Evolutionary conservation across 92 coral and sea anemone species (phyloP), one percentile per base, ranked within the genome.

Genomic region (Paragorgia papillata): DNA sequence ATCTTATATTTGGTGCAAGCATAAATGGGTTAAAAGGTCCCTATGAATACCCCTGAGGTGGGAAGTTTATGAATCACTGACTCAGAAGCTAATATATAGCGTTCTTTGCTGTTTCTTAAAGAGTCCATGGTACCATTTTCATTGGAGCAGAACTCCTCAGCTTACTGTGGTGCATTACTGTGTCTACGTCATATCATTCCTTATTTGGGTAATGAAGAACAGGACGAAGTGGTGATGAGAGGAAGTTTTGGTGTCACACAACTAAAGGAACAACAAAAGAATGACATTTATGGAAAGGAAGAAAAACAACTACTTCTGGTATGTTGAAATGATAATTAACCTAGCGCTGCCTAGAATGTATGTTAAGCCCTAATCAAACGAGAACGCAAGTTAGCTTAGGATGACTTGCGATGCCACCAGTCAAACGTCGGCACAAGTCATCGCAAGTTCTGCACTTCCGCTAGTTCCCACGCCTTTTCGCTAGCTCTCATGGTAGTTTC

Each of bases 161-260:
- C 88, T 21, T 94, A 94, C 66, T 85, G 92, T 35, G 98, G 98
- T 26, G 98, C 83, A 12, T 87, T 94, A 21, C 89, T 86, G 60
- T 91, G 97, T 57, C 66, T 94, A 30, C 93, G 98, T 58, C 94
- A 91, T 82, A 54, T 94, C 69, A 85, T 94, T 37, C 90, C 97
- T 37, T 84, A 91, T 58, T 73, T 94, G 82, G 67, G 81, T 24
- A 81, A 74, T 15, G 80, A 48, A 31, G 90, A 84, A 28, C 83
- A 79, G 26, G 76, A 57, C 29, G 75, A 84, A 82, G 83, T 79
- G 51, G 88, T 84, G 2, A 79, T 89, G 30, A 74, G 85, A 58
- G 98, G 98, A 35, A 94, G 98, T 71, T 94, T 94, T 85, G 98
- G 98, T 28, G 83, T 83, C 63, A 87, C 83, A 43, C 63, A 85